Evolutionary conservation across 37 sponge, comb jelly and placozoan species (phyloP).

Genomic region (Eunapius fragilis): DNA sequence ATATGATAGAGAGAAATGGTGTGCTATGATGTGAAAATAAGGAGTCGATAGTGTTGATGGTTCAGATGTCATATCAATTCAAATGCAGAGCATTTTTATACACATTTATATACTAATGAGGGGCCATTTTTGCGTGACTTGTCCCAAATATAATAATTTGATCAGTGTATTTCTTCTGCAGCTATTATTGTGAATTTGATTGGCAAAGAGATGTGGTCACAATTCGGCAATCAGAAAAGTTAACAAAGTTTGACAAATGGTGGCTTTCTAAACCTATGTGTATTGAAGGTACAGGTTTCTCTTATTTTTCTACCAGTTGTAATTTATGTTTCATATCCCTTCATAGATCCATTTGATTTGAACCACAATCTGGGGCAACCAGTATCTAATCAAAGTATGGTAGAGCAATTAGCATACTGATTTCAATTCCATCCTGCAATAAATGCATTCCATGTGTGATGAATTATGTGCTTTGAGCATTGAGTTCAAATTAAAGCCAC

Average conservation of each 20-base stretch:
- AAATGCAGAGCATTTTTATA: too few species aligned
- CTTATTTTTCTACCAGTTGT: background rate
- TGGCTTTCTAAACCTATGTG: constrained; percentile 70
- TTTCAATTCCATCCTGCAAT: too few species aligned
- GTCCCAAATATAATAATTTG: background rate
- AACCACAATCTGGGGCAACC: constrained; percentile 80
- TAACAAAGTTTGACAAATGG: constrained; percentile 84
- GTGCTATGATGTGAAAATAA: too few species aligned
- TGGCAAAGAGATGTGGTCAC: constrained; percentile 71
- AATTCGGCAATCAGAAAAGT: constrained; percentile 42
- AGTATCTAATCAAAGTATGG: constrained; percentile 56
- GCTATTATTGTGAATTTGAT: constrained; percentile 57
- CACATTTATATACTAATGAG: too few species aligned
- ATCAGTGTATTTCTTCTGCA: constrained; percentile 7
- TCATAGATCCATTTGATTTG: constrained; percentile 86
- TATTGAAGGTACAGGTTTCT: constrained; percentile 74
- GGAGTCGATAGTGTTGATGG: too few species aligned
- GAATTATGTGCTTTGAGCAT: background rate
- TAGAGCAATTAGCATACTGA: too few species aligned
- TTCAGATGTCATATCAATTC: too few species aligned
- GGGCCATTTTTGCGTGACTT: background rate
- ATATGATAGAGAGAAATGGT: too few species aligned
- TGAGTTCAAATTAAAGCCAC: too few species aligned
- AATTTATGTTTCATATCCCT: background rate
- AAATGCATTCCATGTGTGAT: too few species aligned